A percentile compares a stretch with the other conserved stretches of the same genome.
phyloP scores from a whole-genome alignment of 2,113 vertebrate genomes.

The Mobula hypostoma region DNA sequence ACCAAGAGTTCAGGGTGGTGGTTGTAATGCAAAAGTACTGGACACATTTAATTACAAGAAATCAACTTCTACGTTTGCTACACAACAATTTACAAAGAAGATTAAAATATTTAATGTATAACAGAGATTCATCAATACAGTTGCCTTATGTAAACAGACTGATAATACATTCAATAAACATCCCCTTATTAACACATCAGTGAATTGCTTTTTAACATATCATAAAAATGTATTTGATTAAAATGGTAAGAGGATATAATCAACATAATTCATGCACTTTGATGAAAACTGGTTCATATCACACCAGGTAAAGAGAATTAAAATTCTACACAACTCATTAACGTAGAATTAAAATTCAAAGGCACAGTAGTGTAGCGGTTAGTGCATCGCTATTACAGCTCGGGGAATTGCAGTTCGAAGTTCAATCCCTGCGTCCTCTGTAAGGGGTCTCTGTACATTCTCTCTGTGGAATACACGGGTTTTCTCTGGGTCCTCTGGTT shows the following conservation, averaged over 20 bases:
- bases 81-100: conserved; percentile 13
- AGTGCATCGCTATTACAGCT: too few relatives aligned
- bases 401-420: too few relatives aligned
- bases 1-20: not conserved
- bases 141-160: not conserved
- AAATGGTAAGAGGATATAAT: conserved; percentile 24
- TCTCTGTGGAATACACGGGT: too few relatives aligned
- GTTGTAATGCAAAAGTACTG: too few relatives aligned
- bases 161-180: conserved; percentile 28
- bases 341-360: not conserved
- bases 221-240: conserved; percentile 24
- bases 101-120: not conserved
- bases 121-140: not conserved
- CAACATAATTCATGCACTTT: conserved; percentile 32
- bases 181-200: conserved; percentile 12
- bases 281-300: conserved; percentile 8
- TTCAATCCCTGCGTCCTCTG: too few relatives aligned
- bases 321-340: conserved; percentile 26
- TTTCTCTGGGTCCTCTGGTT: too few relatives aligned
- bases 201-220: not conserved
- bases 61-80: not conserved
- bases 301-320: conserved; percentile 15
- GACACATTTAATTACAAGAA: not conserved
- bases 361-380: not conserved
- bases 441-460: too few relatives aligned